These are phyloP conservation scores for Isichthys henryi DNA, from an alignment of 2,113 vertebrate species.

Conservation along the genomic window DNA sequence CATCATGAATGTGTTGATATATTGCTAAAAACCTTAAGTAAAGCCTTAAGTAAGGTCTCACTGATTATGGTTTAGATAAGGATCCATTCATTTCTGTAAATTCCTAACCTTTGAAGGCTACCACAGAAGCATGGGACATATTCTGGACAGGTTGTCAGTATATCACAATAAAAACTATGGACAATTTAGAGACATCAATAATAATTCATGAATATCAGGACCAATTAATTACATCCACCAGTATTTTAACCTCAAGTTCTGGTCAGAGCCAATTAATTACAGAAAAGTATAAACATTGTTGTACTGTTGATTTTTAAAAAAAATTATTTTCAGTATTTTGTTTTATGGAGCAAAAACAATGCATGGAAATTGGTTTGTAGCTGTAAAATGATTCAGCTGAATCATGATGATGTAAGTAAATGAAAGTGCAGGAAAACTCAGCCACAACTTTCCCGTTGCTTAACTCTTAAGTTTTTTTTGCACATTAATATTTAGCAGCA, in stretches of 20 bases:
- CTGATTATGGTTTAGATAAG: too few species aligned
- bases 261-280: neutral
- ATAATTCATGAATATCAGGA: neutral
- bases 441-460: neutral
- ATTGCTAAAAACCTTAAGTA: too few species aligned
- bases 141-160: neutral
- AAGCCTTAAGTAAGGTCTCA: too few species aligned
- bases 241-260: neutral
- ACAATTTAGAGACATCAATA: slow-evolving; percentile 24
- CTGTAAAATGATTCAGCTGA: neutral
- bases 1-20: too few species aligned
- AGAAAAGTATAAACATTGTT: neutral
- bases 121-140: neutral
- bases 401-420: neutral
- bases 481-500: slow-evolving; percentile 39
- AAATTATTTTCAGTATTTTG: neutral
- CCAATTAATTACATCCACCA: neutral
- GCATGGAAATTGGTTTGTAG: neutral
- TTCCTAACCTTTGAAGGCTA: neutral
- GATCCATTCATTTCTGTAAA: neutral
- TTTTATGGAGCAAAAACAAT: neutral
- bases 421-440: neutral
- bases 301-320: neutral
- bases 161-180: neutral
- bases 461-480: neutral